Evolutionary conservation across 2,888 invertebrate species (phyloP), one percentile per base, ranked within the genome.

Genomic region (Cryptus armator): DNA sequence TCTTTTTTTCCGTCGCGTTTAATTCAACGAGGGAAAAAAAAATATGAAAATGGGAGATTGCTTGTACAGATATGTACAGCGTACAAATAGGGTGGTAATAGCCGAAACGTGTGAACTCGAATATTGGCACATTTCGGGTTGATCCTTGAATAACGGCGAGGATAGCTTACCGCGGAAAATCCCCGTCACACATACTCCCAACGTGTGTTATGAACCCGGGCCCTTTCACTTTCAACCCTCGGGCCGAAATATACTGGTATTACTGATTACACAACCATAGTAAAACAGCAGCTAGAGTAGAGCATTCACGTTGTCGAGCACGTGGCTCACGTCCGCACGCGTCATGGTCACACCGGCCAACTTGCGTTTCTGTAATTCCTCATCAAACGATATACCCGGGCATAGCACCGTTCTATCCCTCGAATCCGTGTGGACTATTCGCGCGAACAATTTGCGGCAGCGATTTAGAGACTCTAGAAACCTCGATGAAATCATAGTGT

Each of bases 281-380:
- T 86, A 67, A 71, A 75, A 66, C 56, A 79, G 53, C 75, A 43
- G 67, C 76, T n/a, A 83, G 74, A 51, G 82, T 43, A 76, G 44
- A 70, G 70, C 48, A 12, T n/a, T 12, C n/a, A 48, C 62, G 14
- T 62, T 62, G 68, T 86, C 79, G 86, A 91, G 92, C 93, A 93
- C 93, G 93, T 93, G 93, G 90, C 93, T 81, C 89, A 88, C 88
- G 92, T 91, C 92, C 91, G 91, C 84, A 89, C 89, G 91, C 92
- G 93, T 93, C 93, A 93, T 89, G 90, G 90, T 93, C 92, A 92
- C 93, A 92, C 92, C 90, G 91, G 93, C 92, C 92, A 93, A 93
- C 93, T 93, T 93, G 93, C 92, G 91, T 92, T 92, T 92, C 92
- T 91, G 91, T 83, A 82, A 87, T 87, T 87, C 81, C 83, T 86